Base-by-base conservation (phyloP, 1,140 invertebrate species). In the Aphelinus certus region DNA sequence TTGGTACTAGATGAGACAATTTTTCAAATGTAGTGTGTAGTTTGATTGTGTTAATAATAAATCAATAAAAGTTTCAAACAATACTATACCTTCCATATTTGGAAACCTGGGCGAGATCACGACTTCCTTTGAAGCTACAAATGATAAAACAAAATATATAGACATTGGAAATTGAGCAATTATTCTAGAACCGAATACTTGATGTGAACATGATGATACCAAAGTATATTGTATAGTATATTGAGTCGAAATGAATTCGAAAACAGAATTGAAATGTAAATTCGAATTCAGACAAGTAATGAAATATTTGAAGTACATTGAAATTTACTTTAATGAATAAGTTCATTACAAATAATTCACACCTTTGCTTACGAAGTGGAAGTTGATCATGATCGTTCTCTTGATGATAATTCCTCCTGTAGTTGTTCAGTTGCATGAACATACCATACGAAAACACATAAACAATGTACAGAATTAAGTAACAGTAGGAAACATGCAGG, bases 341-440 rank as follows among this genome's bases (percentile, higher is more conserved):
- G 6, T 65, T n/a, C 3, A 42, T 66, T 65, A 65, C 9, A 5
- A 60, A 47, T 51, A 43, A 47, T 2, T 80, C 80, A 71, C 78
- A 87, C 86, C 86, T 87, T 82, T 86, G 85, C 72, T 82, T 84
- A 57, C 83, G 82, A 68, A 81, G 81, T 77, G 79, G 81, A 76
- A 81, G 78, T 42, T 82, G 81, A 57, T 87, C 85, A 76, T 84
- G 76, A 70, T 87, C 85, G 69, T 77, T 80, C 75, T 86, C 84
- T 73, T 84, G 84, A 80, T 84, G 84, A 71, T 83, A 82, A 77
- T 87, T 84, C 82, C 85, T 86, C 81, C 83, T 86, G 83, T 76
- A 79, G 82, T 78, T 26, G 26, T 26, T 71, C 76, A 76, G 79
- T 70, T 78, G 73, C 79, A 72, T 73, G 67, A 82, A 81, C 46